Percentiles rank a stretch among this genome's conserved stretches.
phyloP scores from a whole-genome alignment of 2,888 invertebrate genomes.

The Lomographa bimaculata region DNA sequence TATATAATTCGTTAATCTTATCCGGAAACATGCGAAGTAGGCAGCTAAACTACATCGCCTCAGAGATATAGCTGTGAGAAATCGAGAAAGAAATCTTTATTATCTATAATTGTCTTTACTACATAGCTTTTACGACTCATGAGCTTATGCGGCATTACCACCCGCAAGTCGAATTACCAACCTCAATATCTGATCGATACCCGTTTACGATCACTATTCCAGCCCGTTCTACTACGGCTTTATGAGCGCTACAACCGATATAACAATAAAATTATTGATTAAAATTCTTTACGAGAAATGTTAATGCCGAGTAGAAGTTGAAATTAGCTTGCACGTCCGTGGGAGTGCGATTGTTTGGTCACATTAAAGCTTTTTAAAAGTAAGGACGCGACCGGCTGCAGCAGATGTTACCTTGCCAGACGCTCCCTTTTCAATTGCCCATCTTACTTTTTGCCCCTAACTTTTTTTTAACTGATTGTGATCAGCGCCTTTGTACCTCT shows the following conservation, averaged over 20 bases:
- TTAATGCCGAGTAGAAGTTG: constrained; percentile 15
- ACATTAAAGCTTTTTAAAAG: constrained; percentile 41
- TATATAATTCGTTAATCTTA: too few relatives aligned
- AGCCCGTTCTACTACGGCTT: constrained; percentile 27
- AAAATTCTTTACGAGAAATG: constrained; percentile 42
- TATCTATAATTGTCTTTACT: constrained; percentile 19
- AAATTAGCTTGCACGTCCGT: constrained; percentile 26
- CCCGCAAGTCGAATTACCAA: constrained; percentile 23
- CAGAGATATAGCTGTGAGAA: constrained; percentile 4
- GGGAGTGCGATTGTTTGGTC: constrained; percentile 45
- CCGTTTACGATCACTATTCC: constrained; percentile 23
- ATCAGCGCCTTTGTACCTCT: constrained; percentile 62
- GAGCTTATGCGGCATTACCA: constrained; percentile 22
- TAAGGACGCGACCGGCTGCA: constrained; percentile 60
- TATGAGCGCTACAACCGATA: constrained; percentile 24
- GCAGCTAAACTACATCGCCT: too few relatives aligned
- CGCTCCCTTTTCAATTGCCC: constrained; percentile 76
- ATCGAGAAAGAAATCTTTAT: constrained; percentile 9
- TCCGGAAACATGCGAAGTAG: too few relatives aligned
- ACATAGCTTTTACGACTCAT: constrained; percentile 20
- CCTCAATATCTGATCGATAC: constrained; percentile 25
- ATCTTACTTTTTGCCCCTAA: constrained; percentile 55
- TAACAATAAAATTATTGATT: constrained; percentile 40
- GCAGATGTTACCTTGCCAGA: constrained; percentile 61
- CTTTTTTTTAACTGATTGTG: constrained; percentile 60